A percentile compares a stretch with the other conserved stretches of the same genome.
These are phyloP conservation scores for Lichenostomus cassidix DNA, from an alignment of 2,113 vertebrate genomes.

Conservation along the genomic window DNA sequence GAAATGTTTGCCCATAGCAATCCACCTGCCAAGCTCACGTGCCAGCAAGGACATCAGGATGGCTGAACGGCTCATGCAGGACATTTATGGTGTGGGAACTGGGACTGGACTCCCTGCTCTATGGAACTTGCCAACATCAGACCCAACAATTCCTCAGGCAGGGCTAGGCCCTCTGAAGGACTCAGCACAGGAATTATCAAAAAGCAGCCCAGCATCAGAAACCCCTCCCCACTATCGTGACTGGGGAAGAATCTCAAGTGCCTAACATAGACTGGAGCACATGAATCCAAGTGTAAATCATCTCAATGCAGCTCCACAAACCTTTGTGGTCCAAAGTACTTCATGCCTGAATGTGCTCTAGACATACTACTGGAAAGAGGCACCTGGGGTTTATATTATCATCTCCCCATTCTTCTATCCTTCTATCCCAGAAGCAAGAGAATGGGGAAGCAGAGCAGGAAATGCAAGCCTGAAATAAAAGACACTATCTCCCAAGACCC, in stretches of 20 bases:
- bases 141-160: neutral
- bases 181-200: neutral
- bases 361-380: neutral
- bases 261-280: fast-evolving
- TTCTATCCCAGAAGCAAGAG: neutral
- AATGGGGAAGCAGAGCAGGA: neutral
- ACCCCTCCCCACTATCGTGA: neutral
- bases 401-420: neutral
- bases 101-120: neutral
- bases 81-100: neutral
- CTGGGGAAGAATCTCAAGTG: neutral
- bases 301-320: neutral
- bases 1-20: neutral
- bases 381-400: neutral
- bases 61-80: neutral
- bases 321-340: neutral
- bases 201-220: neutral
- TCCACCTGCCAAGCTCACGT: neutral
- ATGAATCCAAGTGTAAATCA: neutral
- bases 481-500: neutral
- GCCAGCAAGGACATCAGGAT: neutral
- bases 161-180: no score
- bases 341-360: fast-evolving
- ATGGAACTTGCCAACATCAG: neutral
- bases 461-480: neutral